Base-by-base conservation (phyloP, 2,113 vertebrate genomes). In the Psilopogon haemacephalus region DNA sequence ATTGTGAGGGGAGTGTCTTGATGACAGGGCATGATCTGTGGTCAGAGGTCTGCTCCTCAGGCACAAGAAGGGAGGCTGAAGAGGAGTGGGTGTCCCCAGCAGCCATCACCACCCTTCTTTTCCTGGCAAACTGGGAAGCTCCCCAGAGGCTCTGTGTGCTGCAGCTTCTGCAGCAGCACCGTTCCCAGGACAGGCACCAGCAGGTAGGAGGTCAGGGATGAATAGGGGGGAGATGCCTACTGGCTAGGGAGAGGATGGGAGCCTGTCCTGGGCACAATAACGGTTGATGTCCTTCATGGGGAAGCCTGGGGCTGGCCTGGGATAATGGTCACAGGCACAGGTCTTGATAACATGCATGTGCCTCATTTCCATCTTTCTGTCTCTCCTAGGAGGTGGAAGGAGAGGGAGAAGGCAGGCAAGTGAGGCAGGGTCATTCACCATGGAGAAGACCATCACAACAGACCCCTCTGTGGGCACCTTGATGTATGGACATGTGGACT, bases 21-120 rank as follows among this genome's bases (percentile, higher is more conserved):
- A 72, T 26, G 30, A 33, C 0, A 0, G 11, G 24, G 9, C 1
- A 0, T 26, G 32, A 44, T 68, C 23, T 74, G 18, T 33, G n/a
- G 48, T 15, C 37, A 32, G 4, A 46, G 27, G 15, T 55, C 27
- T 55, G 54, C 54, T 55, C 28, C 54, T 44, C 46, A 52, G 12
- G n/a, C 46, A 52, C 12, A 4, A 50, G 33, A 26, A 33, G 35
- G 4, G 5, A 35, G 10, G 17, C 5, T 5, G 5, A 21, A 80
- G 50, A 28, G 24, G 55, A 83, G 59, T 3, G 14, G n/a, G 48
- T 28, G 42, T 9, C 6, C 28, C 3, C 5, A 1, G 75, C 33
- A 56, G 9, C 15, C 27, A 5, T 12, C 48, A 11, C 9, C 37
- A 63, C 1, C 7, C 24, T 4, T 26, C 38, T 52, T 58, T 14